Percentiles rank a stretch among this genome's conserved stretches.
Conservation (phyloP, 2,888 invertebrate genomes). For the Notodonta ziczac region DNA sequence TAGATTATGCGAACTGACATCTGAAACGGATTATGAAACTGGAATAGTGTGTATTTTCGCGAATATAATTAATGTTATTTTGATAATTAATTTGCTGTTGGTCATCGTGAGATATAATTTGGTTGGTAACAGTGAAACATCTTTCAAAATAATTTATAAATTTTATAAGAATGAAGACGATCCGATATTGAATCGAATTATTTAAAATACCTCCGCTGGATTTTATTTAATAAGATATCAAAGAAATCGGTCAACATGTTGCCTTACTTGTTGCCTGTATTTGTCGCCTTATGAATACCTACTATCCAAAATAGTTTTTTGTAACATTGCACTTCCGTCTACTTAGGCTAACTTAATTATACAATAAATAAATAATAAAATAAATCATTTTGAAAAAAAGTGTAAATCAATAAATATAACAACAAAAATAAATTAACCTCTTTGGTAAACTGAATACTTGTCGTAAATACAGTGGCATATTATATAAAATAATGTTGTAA, state of each 20-base stretch:
- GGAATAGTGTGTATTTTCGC: too few relatives aligned
- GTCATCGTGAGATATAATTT: too few relatives aligned
- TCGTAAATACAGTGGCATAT: slow-evolving; percentile 21
- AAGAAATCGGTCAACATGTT: background rate
- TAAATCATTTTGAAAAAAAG: slow-evolving; percentile 31
- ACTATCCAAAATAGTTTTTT: slow-evolving; percentile 8
- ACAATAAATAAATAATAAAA: slow-evolving; percentile 38
- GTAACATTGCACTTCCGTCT: slow-evolving; percentile 33
- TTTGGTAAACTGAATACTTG: slow-evolving; percentile 43
- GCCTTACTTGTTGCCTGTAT: background rate
- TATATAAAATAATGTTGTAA: slow-evolving; percentile 3
- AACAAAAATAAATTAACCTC: slow-evolving; percentile 43
- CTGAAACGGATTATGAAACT: too few relatives aligned
- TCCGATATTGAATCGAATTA: too few relatives aligned
- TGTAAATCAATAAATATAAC: slow-evolving; percentile 38
- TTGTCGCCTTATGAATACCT: background rate
- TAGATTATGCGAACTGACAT: too few relatives aligned
- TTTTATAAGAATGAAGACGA: too few relatives aligned
- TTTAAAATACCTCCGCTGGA: too few relatives aligned
- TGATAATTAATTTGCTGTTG: too few relatives aligned
- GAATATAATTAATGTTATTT: too few relatives aligned
- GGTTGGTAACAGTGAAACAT: too few relatives aligned
- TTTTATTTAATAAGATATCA: slow-evolving; percentile 8
- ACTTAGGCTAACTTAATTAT: slow-evolving; percentile 36
- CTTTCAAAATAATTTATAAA: too few relatives aligned